phyloP scores from a whole-genome alignment of 2,797 vertebrate species.

The Carapus acus region DNA sequence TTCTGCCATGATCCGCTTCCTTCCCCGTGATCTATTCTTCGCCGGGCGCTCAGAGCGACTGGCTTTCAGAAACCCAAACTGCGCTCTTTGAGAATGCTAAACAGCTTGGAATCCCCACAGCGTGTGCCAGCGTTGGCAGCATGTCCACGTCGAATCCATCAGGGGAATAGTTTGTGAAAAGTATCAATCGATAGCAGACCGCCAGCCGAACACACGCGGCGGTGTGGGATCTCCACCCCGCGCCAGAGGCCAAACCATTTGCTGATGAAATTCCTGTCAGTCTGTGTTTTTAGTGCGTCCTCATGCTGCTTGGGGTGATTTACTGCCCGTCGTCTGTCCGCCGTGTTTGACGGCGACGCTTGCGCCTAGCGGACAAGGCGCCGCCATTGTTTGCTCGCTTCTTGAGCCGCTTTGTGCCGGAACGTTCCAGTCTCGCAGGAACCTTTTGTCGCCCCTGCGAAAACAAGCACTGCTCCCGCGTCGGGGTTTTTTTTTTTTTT shows the following conservation, averaged over 20 bases:
- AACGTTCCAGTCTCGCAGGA: slow-evolving; percentile 52
- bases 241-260: slow-evolving; percentile 47
- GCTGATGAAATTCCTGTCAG: slow-evolving; percentile 30
- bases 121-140: slow-evolving; percentile 53
- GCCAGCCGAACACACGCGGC: slow-evolving; percentile 42
- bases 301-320: slow-evolving; percentile 33
- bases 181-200: slow-evolving; percentile 46
- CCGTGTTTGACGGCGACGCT: slow-evolving; percentile 49
- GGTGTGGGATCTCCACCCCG: slow-evolving; percentile 50
- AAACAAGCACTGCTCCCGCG: slow-evolving; percentile 59
- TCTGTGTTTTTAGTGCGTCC: slow-evolving; percentile 14
- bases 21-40: neutral
- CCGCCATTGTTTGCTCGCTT: slow-evolving; percentile 53
- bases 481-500: slow-evolving; percentile 54
- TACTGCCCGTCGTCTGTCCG: slow-evolving; percentile 35
- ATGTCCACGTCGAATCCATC: slow-evolving; percentile 45
- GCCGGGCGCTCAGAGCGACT: slow-evolving; percentile 11
- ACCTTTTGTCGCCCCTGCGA: slow-evolving; percentile 62
- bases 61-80: slow-evolving; percentile 30
- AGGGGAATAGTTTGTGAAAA: slow-evolving; percentile 49
- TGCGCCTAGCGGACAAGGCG: slow-evolving; percentile 48
- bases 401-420: slow-evolving; percentile 53
- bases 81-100: slow-evolving; percentile 58
- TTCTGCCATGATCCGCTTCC: neutral
- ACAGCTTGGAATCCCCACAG: slow-evolving; percentile 39